Base-by-base conservation (phyloP, 2,888 invertebrate species). In the Acronicta psi region DNA sequence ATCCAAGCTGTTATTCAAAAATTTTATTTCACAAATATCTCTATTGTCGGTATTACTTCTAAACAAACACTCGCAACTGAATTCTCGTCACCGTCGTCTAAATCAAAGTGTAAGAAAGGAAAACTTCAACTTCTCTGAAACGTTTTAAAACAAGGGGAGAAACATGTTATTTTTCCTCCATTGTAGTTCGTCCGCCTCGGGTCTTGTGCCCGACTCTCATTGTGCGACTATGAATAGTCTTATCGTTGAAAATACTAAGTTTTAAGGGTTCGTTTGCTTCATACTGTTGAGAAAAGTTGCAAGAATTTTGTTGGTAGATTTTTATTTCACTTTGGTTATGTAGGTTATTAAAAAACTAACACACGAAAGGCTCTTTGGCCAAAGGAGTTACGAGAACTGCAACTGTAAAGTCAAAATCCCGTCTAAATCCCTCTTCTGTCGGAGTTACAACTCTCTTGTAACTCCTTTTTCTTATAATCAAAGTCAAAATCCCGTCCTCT, bases 131-230 rank as follows among this genome's bases (percentile, higher is more conserved):
- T 59, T 52, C 70, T 56, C 56, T 59, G 66, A 69, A 69, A 31
- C 53, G 20, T 41, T 72, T 59, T 74, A 63, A 80, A 81, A 80
- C 71, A 76, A 75, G 64, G 64, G 62, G 67, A 54, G 73, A 77
- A 78, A 71, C 59, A 69, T 54, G 71, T 73, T 78, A 77, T 73
- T 78, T 74, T 64, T 47, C 63, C 49, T n/a, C 66, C 69, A 69
- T 75, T 75, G 68, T 75, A 47, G 43, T 59, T 42, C 55, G 51
- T 25, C 20, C 17, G 70, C 66, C 59, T 31, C 45, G 49, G 62
- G 75, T 58, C 67, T 70, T 72, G 72, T 55, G 56, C 60, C 38
- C 56, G 75, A 72, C 75, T 51, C 70, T 76, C 76, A 79, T 81
- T 83, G 73, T 80, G 66, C 43, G 52, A 42, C 56, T 52, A 55